phyloP scores from a whole-genome alignment of 2,888 invertebrate species.

The Ernsta delagoae region DNA sequence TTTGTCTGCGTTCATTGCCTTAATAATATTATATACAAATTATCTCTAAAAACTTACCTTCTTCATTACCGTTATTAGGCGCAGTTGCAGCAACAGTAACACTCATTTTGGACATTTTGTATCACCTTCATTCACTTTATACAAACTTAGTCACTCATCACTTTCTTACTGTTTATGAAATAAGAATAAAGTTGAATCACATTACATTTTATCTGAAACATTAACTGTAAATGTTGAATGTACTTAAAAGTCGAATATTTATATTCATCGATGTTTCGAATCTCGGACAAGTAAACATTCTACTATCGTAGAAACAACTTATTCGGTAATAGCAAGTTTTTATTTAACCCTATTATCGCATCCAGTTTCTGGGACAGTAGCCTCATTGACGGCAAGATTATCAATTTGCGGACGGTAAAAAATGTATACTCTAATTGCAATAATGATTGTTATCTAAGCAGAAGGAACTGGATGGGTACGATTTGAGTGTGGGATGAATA shows the following conservation, averaged over 20 bases:
- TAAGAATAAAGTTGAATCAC: background rate
- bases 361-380: slow-evolving; percentile 43
- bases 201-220: background rate
- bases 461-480: slow-evolving; percentile 25
- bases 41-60: slow-evolving; percentile 66
- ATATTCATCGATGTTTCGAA: slow-evolving; percentile 14
- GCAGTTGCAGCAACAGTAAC: slow-evolving; percentile 56
- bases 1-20: too few species aligned
- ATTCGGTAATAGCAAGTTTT: slow-evolving; percentile 34
- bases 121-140: slow-evolving; percentile 35
- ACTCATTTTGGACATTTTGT: slow-evolving; percentile 61
- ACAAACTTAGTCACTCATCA: background rate
- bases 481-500: slow-evolving; percentile 19
- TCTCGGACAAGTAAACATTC: slow-evolving; percentile 10
- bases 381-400: slow-evolving; percentile 38
- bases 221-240: background rate
- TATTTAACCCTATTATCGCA: slow-evolving; percentile 34
- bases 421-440: slow-evolving; percentile 51
- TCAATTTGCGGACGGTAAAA: slow-evolving; percentile 38
- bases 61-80: slow-evolving; percentile 57
- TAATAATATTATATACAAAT: too few species aligned
- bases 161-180: background rate
- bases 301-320: slow-evolving; percentile 21
- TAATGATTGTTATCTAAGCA: slow-evolving; percentile 55
- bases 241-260: background rate